Conservation (phyloP, 2,888 invertebrate species). For the Dioctria rufipes region DNA sequence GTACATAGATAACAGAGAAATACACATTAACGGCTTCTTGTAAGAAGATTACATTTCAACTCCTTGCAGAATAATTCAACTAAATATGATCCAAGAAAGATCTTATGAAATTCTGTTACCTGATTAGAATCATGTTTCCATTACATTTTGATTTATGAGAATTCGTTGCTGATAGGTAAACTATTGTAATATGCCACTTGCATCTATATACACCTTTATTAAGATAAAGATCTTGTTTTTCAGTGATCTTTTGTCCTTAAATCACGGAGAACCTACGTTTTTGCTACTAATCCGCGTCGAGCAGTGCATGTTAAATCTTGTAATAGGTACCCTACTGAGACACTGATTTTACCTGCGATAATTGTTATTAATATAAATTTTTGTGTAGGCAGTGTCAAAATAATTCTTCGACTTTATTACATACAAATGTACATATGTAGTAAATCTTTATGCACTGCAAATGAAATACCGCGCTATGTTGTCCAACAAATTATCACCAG, state of each 20-base stretch:
- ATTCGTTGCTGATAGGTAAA: not conserved
- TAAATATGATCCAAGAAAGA: not conserved
- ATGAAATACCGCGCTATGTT: not conserved
- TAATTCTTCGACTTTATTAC: not conserved
- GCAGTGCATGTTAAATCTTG: not conserved
- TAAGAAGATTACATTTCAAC: not conserved
- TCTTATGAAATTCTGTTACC: not conserved
- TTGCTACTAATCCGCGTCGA: not conserved
- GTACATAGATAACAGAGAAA: not conserved
- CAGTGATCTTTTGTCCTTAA: constrained; percentile 13
- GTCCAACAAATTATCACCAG: not conserved
- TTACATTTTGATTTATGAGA: constrained; percentile 6
- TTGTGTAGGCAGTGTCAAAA: constrained; percentile 19
- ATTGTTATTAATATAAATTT: constrained; percentile 1
- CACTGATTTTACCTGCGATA: constrained; percentile 47
- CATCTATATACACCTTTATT: not conserved
- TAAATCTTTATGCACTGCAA: not conserved
- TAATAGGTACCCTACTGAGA: constrained; percentile 50
- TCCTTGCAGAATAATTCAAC: not conserved
- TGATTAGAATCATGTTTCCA: constrained; percentile 14
- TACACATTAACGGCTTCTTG: not conserved
- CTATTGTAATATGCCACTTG: not conserved
- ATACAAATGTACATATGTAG: not conserved
- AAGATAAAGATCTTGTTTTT: constrained; percentile 12
- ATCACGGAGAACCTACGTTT: constrained; percentile 23